Percentiles rank a stretch among this genome's conserved stretches.
Conservation (phyloP, 2,797 vertebrate genomes). For the Poecilia picta region DNA sequence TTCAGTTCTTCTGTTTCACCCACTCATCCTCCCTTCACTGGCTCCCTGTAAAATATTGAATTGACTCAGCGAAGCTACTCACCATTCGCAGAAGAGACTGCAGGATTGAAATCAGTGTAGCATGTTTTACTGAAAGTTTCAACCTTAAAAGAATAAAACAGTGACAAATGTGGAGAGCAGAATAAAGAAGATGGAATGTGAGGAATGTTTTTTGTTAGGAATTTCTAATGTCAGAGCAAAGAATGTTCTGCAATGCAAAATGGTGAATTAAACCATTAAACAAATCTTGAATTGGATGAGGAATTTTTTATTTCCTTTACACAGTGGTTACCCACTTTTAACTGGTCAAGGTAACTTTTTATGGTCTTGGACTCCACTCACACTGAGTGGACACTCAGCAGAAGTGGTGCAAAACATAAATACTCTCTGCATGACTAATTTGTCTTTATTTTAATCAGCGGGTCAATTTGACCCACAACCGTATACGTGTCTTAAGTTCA, state of each 20-base stretch:
- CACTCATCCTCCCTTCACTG: neutral
- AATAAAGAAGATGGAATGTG: neutral
- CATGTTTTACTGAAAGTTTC: neutral
- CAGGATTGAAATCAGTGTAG: neutral
- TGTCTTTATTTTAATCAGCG: too few species aligned
- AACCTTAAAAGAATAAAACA: neutral
- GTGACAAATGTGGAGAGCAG: neutral
- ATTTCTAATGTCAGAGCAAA: neutral
- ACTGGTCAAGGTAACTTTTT: neutral
- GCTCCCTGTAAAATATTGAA: constrained; percentile 2
- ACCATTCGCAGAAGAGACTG: neutral
- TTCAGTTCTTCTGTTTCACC: constrained; percentile 14
- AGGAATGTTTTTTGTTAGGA: neutral
- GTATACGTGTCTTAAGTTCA: too few species aligned
- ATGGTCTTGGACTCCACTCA: neutral
- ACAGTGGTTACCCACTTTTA: neutral
- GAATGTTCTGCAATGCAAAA: neutral
- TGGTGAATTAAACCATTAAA: too few species aligned
- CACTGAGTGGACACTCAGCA: too few species aligned
- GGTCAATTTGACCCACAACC: too few species aligned
- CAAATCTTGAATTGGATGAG: neutral
- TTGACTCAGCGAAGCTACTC: constrained; percentile 8
- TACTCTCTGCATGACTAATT: too few species aligned
- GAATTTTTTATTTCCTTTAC: neutral
- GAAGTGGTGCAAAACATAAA: too few species aligned